These are phyloP conservation scores for Lepas anatifera DNA, from an alignment of 2,888 invertebrate species.

Conservation along the genomic window DNA sequence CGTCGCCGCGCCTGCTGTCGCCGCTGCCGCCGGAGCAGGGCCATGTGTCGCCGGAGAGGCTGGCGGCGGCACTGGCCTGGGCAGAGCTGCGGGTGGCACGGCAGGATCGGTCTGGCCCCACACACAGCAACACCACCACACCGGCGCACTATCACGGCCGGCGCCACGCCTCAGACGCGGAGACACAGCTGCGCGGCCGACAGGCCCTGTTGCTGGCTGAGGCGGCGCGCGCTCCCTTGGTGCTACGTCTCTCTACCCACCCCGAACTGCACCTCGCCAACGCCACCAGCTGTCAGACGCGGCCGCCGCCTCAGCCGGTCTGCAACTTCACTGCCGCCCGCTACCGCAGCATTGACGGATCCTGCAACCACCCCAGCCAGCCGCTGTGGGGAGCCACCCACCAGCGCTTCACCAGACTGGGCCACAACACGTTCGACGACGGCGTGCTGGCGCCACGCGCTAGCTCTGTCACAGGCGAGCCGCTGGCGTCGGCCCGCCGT, in stretches of 20 bases:
- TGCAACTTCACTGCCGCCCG: constrained; percentile 32
- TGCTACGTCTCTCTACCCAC: no score
- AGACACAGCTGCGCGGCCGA: background rate
- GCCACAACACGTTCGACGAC: constrained; percentile 18
- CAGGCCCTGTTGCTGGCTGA: background rate
- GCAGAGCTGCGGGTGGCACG: background rate
- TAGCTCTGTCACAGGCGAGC: constrained; percentile 29
- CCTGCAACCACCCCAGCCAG: constrained; percentile 68
- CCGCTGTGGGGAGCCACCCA: constrained; percentile 70
- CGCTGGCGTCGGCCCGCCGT: constrained; percentile 59
- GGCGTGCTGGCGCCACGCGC: constrained; percentile 38
- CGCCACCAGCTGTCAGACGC: background rate
- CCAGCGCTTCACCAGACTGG: constrained; percentile 50
- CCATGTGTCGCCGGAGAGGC: background rate
- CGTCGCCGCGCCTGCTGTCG: background rate
- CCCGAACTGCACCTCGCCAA: background rate
- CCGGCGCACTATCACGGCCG: background rate
- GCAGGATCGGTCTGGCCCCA: background rate
- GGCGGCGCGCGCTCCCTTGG: background rate
- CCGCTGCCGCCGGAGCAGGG: background rate
- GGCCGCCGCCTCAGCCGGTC: background rate
- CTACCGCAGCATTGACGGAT: constrained; percentile 48
- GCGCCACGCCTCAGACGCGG: background rate
- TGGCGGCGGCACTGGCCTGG: background rate
- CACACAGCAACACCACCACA: background rate